Base-by-base conservation (phyloP, 2,888 invertebrate genomes). In the Erebia palarica region DNA sequence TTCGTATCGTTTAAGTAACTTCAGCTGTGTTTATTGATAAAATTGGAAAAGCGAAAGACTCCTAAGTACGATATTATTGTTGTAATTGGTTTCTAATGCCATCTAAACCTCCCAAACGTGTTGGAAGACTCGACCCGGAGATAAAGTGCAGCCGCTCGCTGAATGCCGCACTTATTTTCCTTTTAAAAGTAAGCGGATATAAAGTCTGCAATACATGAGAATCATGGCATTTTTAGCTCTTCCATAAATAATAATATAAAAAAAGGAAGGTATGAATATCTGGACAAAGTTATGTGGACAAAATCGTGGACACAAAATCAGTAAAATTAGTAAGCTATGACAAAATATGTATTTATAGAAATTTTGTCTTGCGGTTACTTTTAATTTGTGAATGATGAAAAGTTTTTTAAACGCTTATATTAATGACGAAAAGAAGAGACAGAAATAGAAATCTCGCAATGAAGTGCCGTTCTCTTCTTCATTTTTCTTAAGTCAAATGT, bases 71-170 rank as follows among this genome's bases (percentile, higher is more conserved):
- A 80, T 88, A 86, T 90, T 88, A 91, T 89, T 89, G 89, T 84
- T 88, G 91, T 94, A 93, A 94, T 94, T 94, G 93, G 91, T 93
- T 93, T 91, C 91, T 93, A 94, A 94, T 93, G 91, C 93, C 88
- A 86, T 89, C 84, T 93, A 93, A 94, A 91, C 89, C 92, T 90
- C 85, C 88, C 90, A 93, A 92, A 94, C 93, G 93, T 94, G 93
- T 93, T 92, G 88, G 84, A 83, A 82, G 91, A 85, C 82, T 90
- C 90, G 90, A 86, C 89, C 77, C 84, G 77, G 92, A 93, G 94
- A 94, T 94, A 94, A 94, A 93, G 87, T 86, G 85, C 81, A 81
- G 80, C 82, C 74, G 70, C 72, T 69, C 69, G 68, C 69, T 68
- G 73, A 82, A 79, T 81, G 81, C 80, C 79, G 77, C 82, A 78